Evolutionary conservation across 2,113 vertebrate species (phyloP).

Genomic region (Albula glossodonta): DNA sequence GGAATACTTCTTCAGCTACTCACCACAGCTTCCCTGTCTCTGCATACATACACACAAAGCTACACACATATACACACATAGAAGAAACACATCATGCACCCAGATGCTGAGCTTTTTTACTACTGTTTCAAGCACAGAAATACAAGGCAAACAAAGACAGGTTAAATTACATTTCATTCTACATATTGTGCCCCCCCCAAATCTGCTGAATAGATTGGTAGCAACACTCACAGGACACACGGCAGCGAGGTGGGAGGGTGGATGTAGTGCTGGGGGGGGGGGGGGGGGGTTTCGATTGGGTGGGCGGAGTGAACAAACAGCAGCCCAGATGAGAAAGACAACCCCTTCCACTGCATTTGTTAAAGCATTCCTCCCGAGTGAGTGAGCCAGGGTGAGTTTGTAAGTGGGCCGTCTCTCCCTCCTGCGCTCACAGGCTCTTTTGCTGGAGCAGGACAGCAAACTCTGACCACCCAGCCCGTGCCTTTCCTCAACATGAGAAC

Average conservation of each 20-base stretch:
- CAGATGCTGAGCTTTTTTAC: too few relatives aligned
- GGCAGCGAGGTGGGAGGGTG: neutral
- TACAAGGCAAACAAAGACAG: neutral
- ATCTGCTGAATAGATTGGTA: neutral
- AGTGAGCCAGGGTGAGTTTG: constrained; percentile 54
- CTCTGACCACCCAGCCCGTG: neutral
- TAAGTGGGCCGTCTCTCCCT: constrained; percentile 34
- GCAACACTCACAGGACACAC: neutral
- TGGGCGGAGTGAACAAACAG: neutral
- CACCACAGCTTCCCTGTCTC: too few relatives aligned
- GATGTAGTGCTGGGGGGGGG: neutral
- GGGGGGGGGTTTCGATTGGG: neutral
- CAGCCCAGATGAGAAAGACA: constrained; percentile 26
- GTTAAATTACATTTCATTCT: neutral
- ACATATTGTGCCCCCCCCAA: too few relatives aligned
- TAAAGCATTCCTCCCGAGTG: constrained; percentile 75
- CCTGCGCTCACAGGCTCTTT: neutral
- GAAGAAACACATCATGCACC: too few relatives aligned
- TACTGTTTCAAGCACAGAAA: neutral
- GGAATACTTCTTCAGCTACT: too few relatives aligned
- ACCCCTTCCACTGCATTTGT: constrained; percentile 68
- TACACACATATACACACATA: too few relatives aligned
- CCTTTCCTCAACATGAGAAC: constrained; percentile 62
- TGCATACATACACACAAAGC: too few relatives aligned
- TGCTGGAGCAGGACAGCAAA: neutral